Evolutionary conservation across 1,140 invertebrate species (phyloP).

Genomic region (Pogonomyrmex barbatus): DNA sequence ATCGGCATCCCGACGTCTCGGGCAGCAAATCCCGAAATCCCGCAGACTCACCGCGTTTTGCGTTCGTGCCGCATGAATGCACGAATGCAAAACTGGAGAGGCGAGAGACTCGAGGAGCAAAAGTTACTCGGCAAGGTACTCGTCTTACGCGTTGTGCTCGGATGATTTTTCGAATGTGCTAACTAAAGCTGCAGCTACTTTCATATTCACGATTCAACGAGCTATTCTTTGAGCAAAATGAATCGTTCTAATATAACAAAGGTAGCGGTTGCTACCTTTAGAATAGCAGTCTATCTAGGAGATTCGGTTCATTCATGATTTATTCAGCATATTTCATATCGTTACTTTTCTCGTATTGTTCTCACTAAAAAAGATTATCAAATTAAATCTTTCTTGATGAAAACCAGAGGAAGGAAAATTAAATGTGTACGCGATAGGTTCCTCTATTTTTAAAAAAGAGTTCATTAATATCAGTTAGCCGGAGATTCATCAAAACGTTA

Average conservation of each 20-base stretch:
- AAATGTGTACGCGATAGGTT: too few relatives aligned
- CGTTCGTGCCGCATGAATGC: slow-evolving; percentile 37
- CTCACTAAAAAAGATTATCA: too few relatives aligned
- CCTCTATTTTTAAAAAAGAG: too few relatives aligned
- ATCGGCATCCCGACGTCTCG: slow-evolving; percentile 27
- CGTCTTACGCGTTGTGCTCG: background rate
- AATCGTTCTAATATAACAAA: background rate
- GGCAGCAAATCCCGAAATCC: slow-evolving; percentile 2
- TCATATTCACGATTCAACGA: background rate
- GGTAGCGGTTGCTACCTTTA: too few relatives aligned
- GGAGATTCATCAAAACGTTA: too few relatives aligned
- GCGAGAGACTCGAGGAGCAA: background rate
- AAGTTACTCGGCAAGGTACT: background rate
- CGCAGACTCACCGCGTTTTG: slow-evolving; percentile 35
- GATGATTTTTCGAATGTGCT: background rate
- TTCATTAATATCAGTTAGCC: too few relatives aligned
- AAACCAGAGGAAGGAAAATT: too few relatives aligned
- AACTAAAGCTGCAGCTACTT: background rate
- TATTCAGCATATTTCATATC: too few relatives aligned
- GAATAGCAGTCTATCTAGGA: too few relatives aligned
- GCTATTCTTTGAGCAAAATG: background rate
- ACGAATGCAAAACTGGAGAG: background rate
- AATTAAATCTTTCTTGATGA: too few relatives aligned
- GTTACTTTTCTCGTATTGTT: too few relatives aligned
- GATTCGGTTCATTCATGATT: too few relatives aligned